Evolutionary conservation across 1,140 invertebrate genomes (phyloP), one percentile per base, ranked within the genome.

Genomic region (Venustaconcha ellipsiformis): DNA sequence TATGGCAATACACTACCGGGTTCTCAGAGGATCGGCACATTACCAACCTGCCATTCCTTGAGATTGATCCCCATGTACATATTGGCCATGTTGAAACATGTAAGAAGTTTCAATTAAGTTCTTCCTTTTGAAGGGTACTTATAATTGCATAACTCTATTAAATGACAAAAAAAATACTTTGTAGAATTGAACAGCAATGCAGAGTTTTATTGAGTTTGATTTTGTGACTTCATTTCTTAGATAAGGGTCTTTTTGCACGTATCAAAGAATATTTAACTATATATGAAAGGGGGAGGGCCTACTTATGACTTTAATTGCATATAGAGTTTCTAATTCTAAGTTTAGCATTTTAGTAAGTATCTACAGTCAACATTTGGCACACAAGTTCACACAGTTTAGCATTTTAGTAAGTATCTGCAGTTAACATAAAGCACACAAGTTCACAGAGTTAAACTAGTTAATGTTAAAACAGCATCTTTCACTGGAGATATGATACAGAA

Each of bases 31-130:
- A 87, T 92, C 18, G 90, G 90, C 6, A 94, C 94, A 71, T 92
- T 99, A 18, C 89, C 95, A 72, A 93, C 94, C 48, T 95, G 96
- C 1, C 90, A 92, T 65, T 93, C 94, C 83, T 91, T 98, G 56
- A 92, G 94, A 56, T 90, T 99, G 75, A 87, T 99, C 84, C 97
- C 98, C 57, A 90, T 98, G 26, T 98, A 96, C 88, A 94, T 98
- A 76, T 92, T 98, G 73, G 96, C 96, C 60, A 88, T 99, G 82
- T 91, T 99, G 13, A 99, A 99, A 92, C 93, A 94, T 91, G 94
- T 97, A 91, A 93, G 93, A 92, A 64, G 18, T 8, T 12, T 12
- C 23, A 8, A 13, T 6, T n/a, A 62, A 23, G 18, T 62, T 62
- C 23, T n/a, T 11, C 18, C 18, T 62, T 62, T 62, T 23, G 59